Evolutionary conservation across 1,140 invertebrate species (phyloP), one percentile per base, ranked within the genome.

Genomic region (Spodoptera frugiperda): DNA sequence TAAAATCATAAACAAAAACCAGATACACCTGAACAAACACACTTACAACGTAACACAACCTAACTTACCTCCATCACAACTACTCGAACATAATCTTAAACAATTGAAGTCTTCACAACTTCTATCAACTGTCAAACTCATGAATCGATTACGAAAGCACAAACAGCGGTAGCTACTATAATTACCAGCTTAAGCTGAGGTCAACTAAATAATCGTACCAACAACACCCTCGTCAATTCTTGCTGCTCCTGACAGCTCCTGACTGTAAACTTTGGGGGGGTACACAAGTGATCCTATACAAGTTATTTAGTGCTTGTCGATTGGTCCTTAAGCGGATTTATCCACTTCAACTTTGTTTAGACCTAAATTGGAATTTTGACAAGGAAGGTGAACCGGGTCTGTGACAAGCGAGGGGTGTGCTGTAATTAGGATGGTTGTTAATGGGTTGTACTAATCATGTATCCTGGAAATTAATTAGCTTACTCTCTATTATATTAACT

Each of bases 201-300:
- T 88, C 87, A 87, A 88, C 83, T 87, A 88, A 87, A 87, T 90
- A 87, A 88, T 88, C 82, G 84, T 70, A 77, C 79, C 63, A 79
- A 77, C 72, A 76, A n/a, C 9, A 91, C 89, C 89, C 89, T 91
- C 87, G 89, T 91, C 89, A 91, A 84, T 85, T 30, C 63, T 68
- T 76, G 70, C 79, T 91, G 89, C 25, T 76, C 15, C 48, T 75
- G 76, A 82, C 78, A 82, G 75, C 11, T 46, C 48, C 49, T 54
- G 61, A 76, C 48, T 76, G 19, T 17, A 67, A 76, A 76, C 74
- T 76, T 67, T 67, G 61, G 61, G 51, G 51, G 48, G 14, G 49
- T 73, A 59, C 61, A 73, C 54, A 73, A 73, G 71, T 49, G 55
- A n/a, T 48, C 55, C 39, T 57, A 46, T 73, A 67, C 33, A 61